A percentile compares a stretch with the other conserved stretches of the same genome.
Conservation (phyloP, 2,888 invertebrate species). For the Sminthurinus aureus region DNA sequence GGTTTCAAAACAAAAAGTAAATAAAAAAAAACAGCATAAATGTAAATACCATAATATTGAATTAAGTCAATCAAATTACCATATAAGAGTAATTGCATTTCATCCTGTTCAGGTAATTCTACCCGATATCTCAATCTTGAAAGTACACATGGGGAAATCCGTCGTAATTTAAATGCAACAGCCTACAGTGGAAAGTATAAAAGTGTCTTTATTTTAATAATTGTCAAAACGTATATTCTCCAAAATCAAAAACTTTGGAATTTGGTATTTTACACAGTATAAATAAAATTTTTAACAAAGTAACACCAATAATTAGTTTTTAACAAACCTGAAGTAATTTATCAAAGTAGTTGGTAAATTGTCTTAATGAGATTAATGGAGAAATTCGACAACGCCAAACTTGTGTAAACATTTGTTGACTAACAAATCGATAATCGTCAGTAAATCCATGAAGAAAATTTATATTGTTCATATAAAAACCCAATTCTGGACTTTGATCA, state of each 20-base stretch:
- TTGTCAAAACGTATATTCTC: too few relatives aligned
- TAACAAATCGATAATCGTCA: conserved; percentile 72
- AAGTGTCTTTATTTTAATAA: not conserved
- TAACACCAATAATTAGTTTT: not conserved
- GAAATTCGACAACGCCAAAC: conserved; percentile 69
- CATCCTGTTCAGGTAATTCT: conserved; percentile 85
- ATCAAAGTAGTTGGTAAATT: conserved; percentile 64
- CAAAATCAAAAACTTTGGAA: too few relatives aligned
- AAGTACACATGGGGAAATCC: conserved; percentile 86
- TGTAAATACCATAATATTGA: not conserved
- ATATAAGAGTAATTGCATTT: conserved; percentile 69
- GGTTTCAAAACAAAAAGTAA: too few relatives aligned
- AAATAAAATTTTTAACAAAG: too few relatives aligned
- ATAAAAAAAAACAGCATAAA: not conserved
- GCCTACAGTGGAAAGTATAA: conserved; percentile 67
- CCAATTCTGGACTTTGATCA: conserved; percentile 69
- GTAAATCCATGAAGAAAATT: conserved; percentile 75
- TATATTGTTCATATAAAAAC: conserved; percentile 81
- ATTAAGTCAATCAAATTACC: conserved; percentile 64
- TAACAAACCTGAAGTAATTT: conserved; percentile 63
- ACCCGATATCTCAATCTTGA: conserved; percentile 82
- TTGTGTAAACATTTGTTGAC: conserved; percentile 85
- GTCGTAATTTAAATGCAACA: conserved; percentile 86
- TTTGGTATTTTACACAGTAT: too few relatives aligned
- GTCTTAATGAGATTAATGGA: conserved; percentile 57